A percentile compares a stretch with the other conserved stretches of the same genome.
phyloP scores from a whole-genome alignment of 2,113 vertebrate genomes.

The Carassius gibelio region DNA sequence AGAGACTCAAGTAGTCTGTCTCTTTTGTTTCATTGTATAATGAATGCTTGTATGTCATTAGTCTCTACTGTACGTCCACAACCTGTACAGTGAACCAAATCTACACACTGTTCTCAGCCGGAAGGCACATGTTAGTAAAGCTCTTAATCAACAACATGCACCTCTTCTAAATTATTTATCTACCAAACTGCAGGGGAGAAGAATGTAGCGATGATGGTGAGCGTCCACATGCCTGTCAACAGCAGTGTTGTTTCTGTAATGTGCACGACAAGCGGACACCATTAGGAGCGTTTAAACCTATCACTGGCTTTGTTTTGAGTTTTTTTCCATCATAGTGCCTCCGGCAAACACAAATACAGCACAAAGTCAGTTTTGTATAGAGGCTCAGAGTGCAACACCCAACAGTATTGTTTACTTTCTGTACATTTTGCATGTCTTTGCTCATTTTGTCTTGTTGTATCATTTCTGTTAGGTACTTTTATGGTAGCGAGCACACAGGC shows the following conservation, averaged over 20 bases:
- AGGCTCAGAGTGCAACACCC: not conserved
- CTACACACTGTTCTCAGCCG: not conserved
- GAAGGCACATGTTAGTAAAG: conserved; percentile 14
- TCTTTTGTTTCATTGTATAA: not conserved
- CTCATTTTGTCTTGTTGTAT: not conserved
- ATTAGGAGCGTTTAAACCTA: not conserved
- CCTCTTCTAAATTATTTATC: conserved; percentile 35
- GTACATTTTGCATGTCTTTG: conserved; percentile 41
- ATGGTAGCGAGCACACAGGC: conserved; percentile 18
- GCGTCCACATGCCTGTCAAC: conserved; percentile 26
- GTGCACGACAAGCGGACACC: conserved; percentile 4
- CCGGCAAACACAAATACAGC: not conserved
- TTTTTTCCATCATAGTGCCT: conserved; percentile 3
- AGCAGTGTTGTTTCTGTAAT: not conserved
- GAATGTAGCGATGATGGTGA: conserved; percentile 29
- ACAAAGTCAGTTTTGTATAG: not conserved
- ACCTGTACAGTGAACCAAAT: not conserved
- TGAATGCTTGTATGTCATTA: not conserved
- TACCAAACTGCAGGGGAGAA: conserved; percentile 12
- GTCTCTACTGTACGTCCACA: not conserved
- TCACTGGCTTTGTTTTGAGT: not conserved
- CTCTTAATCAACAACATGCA: conserved; percentile 40
- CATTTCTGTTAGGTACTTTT: not conserved
- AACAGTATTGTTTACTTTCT: not conserved
- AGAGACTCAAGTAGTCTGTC: not conserved